Percentiles rank a stretch among this genome's conserved stretches.
These are phyloP conservation scores for Pogonophryne albipinna DNA, from an alignment of 2,797 vertebrate species.

Conservation along the genomic window DNA sequence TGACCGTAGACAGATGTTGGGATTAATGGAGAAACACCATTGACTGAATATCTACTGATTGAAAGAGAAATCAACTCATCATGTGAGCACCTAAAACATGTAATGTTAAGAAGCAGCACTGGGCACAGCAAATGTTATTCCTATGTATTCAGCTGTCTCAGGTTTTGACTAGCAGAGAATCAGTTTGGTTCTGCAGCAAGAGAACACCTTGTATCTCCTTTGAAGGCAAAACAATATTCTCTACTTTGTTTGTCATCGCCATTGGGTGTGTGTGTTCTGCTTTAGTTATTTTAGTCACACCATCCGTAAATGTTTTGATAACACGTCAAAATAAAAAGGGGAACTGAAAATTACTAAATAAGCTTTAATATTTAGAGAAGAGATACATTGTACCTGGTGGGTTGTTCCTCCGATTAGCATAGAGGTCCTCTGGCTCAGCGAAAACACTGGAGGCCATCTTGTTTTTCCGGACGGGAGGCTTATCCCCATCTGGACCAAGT, in stretches of 20 bases:
- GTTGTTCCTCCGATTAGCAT: slow-evolving; percentile 88
- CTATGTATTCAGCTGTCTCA: background rate
- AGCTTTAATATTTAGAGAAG: background rate
- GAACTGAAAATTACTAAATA: background rate
- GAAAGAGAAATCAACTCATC: background rate
- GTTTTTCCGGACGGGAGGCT: slow-evolving; percentile 88
- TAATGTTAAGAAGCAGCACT: background rate
- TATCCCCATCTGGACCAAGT: slow-evolving; percentile 90
- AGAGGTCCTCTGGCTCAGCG: slow-evolving; percentile 92
- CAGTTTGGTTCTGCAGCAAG: background rate
- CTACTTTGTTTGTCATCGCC: background rate
- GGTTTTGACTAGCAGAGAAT: background rate
- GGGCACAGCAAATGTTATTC: background rate
- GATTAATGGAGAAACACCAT: slow-evolving; percentile 3
- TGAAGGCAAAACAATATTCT: background rate
- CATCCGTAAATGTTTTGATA: background rate
- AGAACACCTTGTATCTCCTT: background rate
- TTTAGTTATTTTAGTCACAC: background rate
- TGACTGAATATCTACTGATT: slow-evolving; percentile 6
- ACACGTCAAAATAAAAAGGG: background rate
- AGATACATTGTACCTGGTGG: slow-evolving; percentile 80
- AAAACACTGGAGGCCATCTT: slow-evolving; percentile 98
- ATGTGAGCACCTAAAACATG: background rate
- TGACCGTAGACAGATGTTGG: too few species aligned
- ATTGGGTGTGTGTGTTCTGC: background rate